Percentiles rank a stretch among this genome's conserved stretches.
Evolutionary conservation across 2,113 vertebrate species (phyloP).

Genomic region (Columba livia): DNA sequence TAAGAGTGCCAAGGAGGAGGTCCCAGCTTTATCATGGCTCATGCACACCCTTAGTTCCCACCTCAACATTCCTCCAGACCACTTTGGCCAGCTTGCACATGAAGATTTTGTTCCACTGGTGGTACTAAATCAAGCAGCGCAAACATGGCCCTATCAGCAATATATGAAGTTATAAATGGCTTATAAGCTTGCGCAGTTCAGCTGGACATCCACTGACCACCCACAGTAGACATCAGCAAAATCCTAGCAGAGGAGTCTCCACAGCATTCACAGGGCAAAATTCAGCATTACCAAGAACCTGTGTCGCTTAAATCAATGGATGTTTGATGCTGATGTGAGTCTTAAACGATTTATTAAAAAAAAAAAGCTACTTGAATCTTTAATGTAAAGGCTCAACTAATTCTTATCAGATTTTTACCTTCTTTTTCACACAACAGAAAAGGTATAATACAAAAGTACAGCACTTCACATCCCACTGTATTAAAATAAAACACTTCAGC

Average conservation of each 20-base stretch:
- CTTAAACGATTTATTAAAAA: background rate
- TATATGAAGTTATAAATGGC: background rate
- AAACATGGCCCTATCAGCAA: fast-evolving
- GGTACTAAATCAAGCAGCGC: fast-evolving
- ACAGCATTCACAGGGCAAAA: background rate
- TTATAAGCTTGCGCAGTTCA: background rate
- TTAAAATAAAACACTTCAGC: conserved; percentile 27
- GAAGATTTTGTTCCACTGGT: background rate
- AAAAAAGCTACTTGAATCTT: background rate
- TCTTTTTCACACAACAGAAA: background rate
- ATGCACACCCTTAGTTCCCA: background rate
- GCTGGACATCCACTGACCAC: background rate
- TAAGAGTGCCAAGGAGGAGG: background rate
- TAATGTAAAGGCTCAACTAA: background rate
- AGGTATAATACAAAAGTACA: background rate
- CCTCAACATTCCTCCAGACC: background rate
- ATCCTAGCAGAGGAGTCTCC: background rate
- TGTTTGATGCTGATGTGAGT: background rate
- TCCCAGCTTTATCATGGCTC: fast-evolving
- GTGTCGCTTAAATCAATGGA: background rate
- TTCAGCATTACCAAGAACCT: background rate
- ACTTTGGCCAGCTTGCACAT: background rate
- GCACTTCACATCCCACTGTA: background rate
- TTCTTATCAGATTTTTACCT: background rate
- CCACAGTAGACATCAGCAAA: background rate